phyloP scores from a whole-genome alignment of 1,140 invertebrate genomes.

The Aphelinus certus region DNA sequence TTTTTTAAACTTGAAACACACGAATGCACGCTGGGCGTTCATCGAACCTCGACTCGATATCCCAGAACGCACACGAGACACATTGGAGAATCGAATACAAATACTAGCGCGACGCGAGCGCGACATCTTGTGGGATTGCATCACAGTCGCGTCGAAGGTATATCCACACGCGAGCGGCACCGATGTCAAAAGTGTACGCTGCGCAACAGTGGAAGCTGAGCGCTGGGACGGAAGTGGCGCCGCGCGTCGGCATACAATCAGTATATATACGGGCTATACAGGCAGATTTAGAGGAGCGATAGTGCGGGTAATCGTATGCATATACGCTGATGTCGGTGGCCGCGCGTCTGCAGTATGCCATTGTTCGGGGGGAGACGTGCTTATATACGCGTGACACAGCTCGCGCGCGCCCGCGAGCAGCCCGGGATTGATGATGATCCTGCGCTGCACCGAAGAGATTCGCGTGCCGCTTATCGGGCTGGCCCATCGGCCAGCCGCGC shows the following conservation, averaged over 20 bases:
- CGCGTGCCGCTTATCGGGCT: constrained; percentile 13
- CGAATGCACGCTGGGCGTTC: too few relatives aligned
- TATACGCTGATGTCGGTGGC: too few relatives aligned
- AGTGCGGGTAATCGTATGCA: background rate
- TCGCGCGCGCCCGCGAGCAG: background rate
- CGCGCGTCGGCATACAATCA: too few relatives aligned
- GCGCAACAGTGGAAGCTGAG: background rate
- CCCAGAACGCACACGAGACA: too few relatives aligned
- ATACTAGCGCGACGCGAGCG: too few relatives aligned
- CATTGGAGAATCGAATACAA: too few relatives aligned
- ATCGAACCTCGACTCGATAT: too few relatives aligned
- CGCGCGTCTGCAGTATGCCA: background rate
- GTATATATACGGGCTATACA: background rate
- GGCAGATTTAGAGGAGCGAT: background rate
- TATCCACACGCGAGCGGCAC: background rate
- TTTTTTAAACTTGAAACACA: too few relatives aligned
- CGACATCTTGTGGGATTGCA: too few relatives aligned
- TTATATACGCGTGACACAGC: too few relatives aligned
- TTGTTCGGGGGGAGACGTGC: background rate
- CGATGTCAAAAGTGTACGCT: background rate
- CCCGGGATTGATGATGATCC: background rate
- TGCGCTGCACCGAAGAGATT: constrained; percentile 9
- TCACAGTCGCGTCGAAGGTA: too few relatives aligned
- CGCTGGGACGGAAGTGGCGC: too few relatives aligned
- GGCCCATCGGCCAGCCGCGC: constrained; percentile 3